Percentiles rank a stretch among this genome's conserved stretches.
These are phyloP conservation scores for Pelusios castaneus DNA, from an alignment of 2,113 vertebrate species.

Conservation along the genomic window DNA sequence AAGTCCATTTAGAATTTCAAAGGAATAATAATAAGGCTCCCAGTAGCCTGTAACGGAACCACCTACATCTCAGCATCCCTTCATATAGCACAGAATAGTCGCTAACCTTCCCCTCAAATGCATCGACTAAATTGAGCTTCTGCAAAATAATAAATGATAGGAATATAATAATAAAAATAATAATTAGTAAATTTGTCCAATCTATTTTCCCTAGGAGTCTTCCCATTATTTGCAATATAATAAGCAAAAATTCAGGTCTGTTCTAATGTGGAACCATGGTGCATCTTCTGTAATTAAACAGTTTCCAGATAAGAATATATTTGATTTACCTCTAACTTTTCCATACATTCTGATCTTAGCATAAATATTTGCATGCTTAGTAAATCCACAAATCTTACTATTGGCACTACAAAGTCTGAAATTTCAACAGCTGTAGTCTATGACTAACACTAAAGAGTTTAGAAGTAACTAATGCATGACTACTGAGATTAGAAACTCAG, in stretches of 20 bases:
- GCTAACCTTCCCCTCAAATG: background rate
- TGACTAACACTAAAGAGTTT: background rate
- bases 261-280: background rate
- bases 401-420: background rate
- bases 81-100: background rate
- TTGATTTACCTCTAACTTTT: background rate
- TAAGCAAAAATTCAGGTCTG: fast-evolving
- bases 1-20: background rate
- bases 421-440: background rate
- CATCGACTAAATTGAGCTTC: background rate
- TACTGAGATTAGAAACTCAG: background rate
- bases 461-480: background rate
- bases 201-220: background rate
- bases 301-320: background rate
- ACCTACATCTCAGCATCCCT: background rate
- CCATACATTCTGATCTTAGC: background rate
- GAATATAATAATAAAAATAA: background rate
- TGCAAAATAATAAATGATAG: background rate
- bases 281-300: background rate
- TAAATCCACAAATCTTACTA: background rate
- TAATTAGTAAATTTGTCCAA: background rate
- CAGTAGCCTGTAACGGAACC: background rate
- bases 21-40: background rate
- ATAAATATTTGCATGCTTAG: background rate
- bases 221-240: background rate